Evolutionary conservation across 1,140 invertebrate species (phyloP), one percentile per base, ranked within the genome.

Genomic region (Drosophila nebulosa): DNA sequence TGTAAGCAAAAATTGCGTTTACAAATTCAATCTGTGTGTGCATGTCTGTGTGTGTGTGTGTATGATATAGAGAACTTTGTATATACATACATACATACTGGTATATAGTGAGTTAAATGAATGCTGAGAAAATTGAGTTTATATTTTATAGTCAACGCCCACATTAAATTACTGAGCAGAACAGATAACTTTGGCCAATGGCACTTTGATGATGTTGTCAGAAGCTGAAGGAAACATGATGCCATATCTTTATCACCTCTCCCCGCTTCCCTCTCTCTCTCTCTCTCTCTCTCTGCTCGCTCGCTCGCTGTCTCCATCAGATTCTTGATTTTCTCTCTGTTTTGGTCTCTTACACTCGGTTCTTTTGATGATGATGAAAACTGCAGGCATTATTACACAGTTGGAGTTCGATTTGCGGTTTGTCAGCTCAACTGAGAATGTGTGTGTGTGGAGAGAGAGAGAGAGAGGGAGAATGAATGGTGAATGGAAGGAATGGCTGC

Each of bases 111-210:
- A 32, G 30, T n/a, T 16, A 59, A 35, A 52, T 22, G 36, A 30
- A 35, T 10, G 39, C 24, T 30, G 46, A 18, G 42, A 36, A 35
- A 57, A 56, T 74, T 51, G 69, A 61, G 59, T 58, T 69, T 22
- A 12, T 5, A 51, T 55, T 60, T 74, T 74, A 74, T 74, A 74
- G 69, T 53, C 24, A 60, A 66, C 73, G 79, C 64, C 58, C 79
- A 76, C 79, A 79, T 85, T 85, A 79, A 85, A 84, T 85, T 79
- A 85, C 79, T 79, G 61, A 68, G 72, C 10, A 14, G 60, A 39
- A 46, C 46, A 53, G 64, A 77, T 80, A 63, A 77, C 69, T 77
- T 80, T 73, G 69, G 1, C 65, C 69, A 72, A 68, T 63, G 64
- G 62, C 52, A 74, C 67, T 77, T 74, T 74, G 46, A 73, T 55